Evolutionary conservation across 2,888 invertebrate species (phyloP).

Genomic region (Cantharis flavilabris): DNA sequence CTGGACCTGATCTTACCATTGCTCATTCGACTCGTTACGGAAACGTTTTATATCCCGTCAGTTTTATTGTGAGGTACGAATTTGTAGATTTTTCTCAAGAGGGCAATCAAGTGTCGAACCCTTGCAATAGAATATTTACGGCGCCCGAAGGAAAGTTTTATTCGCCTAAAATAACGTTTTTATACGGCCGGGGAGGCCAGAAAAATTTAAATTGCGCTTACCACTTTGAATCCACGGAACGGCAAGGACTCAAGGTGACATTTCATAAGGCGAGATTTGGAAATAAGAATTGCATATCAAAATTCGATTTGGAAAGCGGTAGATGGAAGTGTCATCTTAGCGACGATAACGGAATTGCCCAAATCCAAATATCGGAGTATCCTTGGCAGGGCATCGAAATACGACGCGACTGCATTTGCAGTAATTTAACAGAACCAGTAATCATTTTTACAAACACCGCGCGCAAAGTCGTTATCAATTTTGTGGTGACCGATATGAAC

Average conservation of each 20-base stretch:
- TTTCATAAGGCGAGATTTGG: conserved; percentile 73
- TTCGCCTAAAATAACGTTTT: conserved; percentile 80
- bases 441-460: conserved; percentile 71
- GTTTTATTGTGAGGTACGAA: conserved; percentile 80
- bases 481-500: conserved; percentile 78
- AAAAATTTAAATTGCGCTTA: conserved; percentile 76
- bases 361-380: conserved; percentile 64
- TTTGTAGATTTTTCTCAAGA: conserved; percentile 78
- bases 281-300: conserved; percentile 68
- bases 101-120: conserved; percentile 66
- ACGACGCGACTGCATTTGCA: conserved; percentile 74
- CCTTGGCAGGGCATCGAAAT: conserved; percentile 72
- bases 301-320: conserved; percentile 65
- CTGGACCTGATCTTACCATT: conserved; percentile 74
- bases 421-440: conserved; percentile 68
- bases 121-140: conserved; percentile 67
- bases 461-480: conserved; percentile 72
- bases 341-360: conserved; percentile 45
- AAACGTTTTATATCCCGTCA: conserved; percentile 78
- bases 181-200: conserved; percentile 81
- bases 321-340: conserved; percentile 70
- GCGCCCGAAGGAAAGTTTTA: conserved; percentile 61
- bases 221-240: conserved; percentile 72
- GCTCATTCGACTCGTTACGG: conserved; percentile 77
- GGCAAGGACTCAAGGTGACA: conserved; percentile 71